Conservation (phyloP, 2,113 vertebrate genomes). For the Xiphophorus maculatus region DNA sequence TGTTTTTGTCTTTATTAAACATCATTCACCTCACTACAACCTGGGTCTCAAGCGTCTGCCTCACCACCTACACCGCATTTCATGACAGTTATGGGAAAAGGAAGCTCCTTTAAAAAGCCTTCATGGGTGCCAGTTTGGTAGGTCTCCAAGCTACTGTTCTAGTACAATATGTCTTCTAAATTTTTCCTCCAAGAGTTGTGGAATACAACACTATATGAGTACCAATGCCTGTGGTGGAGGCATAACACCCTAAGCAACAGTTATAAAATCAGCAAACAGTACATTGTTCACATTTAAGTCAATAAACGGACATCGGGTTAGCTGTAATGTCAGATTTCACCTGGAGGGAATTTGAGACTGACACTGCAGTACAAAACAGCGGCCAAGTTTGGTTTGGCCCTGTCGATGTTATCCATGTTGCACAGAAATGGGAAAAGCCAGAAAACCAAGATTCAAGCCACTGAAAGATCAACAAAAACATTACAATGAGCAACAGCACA, state of each 20-base stretch:
- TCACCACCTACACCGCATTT: too few relatives aligned
- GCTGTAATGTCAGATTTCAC: conserved; percentile 49
- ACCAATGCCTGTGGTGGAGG: not conserved
- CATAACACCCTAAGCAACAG: not conserved
- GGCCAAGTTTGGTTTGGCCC: conserved; percentile 71
- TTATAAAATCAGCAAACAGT: conserved; percentile 6
- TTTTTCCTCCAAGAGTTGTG: not conserved
- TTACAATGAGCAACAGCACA: conserved; percentile 65
- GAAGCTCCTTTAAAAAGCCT: too few relatives aligned
- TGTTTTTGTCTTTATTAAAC: too few relatives aligned
- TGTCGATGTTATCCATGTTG: conserved; percentile 51
- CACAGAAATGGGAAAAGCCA: conserved; percentile 64
- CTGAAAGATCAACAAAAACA: conserved; percentile 70
- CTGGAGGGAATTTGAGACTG: conserved; percentile 56
- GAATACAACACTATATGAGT: not conserved
- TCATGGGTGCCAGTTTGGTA: too few relatives aligned
- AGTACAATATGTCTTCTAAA: too few relatives aligned
- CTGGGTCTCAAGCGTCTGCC: too few relatives aligned
- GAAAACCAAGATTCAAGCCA: conserved; percentile 56
- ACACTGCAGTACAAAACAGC: conserved; percentile 53
- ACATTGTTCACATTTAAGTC: conserved; percentile 1
- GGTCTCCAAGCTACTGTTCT: too few relatives aligned
- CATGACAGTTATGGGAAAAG: too few relatives aligned
- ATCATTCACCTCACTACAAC: too few relatives aligned
- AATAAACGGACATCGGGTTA: conserved; percentile 46